Evolutionary conservation across 2,113 vertebrate species (phyloP), one percentile per base, ranked within the genome.

Genomic region (Lepisosteus osseus): DNA sequence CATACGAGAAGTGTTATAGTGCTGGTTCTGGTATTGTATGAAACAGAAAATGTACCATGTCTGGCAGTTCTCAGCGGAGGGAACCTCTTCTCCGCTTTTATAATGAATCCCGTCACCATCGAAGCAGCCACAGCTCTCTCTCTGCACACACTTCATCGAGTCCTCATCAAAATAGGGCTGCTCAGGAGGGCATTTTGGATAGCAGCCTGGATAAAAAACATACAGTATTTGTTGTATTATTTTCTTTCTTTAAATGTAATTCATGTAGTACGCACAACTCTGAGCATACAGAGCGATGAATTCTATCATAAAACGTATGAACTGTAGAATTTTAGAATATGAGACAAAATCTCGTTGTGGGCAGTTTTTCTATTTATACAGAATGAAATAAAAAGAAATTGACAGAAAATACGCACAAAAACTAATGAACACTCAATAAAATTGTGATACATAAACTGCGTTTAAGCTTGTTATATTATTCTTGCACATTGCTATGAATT

Each of bases 121-220:
- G 71, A 92, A 96, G 54, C 93, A 85, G 2, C 92, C 91, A 77
- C 96, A 99, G 0, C 79, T 14, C 29, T 86, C 61, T 74, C 70
- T 68, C 9, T 77, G 0, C 41, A 98, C 93, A 70, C 96, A 98
- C 1, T 77, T 86, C 96, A 98, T 98, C 2, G 55, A 79, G 65
- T 95, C 94, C 80, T 99, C 96, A 67, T 98, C 89, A 71, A 98
- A 95, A 85, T 92, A 94, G 1, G 95, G 91, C 1, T 92, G 70
- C 3, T 77, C 73, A 2, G 81, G 62, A 6, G 97, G 94, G 76
- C 97, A 99, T 3, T 90, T 80, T 74, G 97, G 95, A 81, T 98
- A 99, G 80, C 96, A 99, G 43, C 97, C 97, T 99, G 78, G 4
- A 77, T 78, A 59, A 59, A 14, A 13, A 59, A 6, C 11, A 59